Evolutionary conservation across 2,888 invertebrate genomes (phyloP), one percentile per base, ranked within the genome.

Genomic region (Sthenelais limicola): DNA sequence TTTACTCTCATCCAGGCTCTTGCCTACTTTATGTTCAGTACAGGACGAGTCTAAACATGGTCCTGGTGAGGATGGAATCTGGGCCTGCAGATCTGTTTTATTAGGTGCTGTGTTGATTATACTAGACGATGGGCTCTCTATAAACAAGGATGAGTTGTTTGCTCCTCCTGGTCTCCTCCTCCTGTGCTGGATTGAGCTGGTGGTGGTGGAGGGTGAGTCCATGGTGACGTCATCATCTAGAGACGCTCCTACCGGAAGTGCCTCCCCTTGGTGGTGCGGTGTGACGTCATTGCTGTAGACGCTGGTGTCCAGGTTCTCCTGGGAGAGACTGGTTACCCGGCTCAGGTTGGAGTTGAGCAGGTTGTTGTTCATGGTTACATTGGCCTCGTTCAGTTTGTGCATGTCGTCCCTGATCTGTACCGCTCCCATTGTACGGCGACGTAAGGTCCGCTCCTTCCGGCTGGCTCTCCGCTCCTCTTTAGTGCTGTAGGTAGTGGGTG

Each of bases 381-480:
- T 35, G 24, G 35, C 21, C 15, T 66, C 43, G 38, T 43, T 43
- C 12, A 66, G n/a, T 18, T 43, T 26, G 30, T 56, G 32, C 56
- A 56, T 5, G 82, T 77, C 21, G 80, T 73, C 1, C 79, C 75
- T 15, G 80, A 72, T 74, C 81, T 83, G 32, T 77, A 77, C 3
- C 81, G 81, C 24, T 1, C 66, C 66, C 26, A 43, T 21, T 3
- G 66, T 35, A 21, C 56, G 56, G 38, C 47, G 66, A 38, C 47
- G 12, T 1, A 26, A 15, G 1, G 66, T 43, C 12, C 47, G 66
- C 12, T 66, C 66, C 56, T 32, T 56, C 32, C 56, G 56, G 32
- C 30, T 30, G 2, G 56, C 56, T 1, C 56, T 32, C 3, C 56
- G 56, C 18, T 56, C 56, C 32, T 56, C 56, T 15, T 56, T 56